Base-by-base conservation (phyloP, 2,797 vertebrate species). In the Danio tinwini region DNA sequence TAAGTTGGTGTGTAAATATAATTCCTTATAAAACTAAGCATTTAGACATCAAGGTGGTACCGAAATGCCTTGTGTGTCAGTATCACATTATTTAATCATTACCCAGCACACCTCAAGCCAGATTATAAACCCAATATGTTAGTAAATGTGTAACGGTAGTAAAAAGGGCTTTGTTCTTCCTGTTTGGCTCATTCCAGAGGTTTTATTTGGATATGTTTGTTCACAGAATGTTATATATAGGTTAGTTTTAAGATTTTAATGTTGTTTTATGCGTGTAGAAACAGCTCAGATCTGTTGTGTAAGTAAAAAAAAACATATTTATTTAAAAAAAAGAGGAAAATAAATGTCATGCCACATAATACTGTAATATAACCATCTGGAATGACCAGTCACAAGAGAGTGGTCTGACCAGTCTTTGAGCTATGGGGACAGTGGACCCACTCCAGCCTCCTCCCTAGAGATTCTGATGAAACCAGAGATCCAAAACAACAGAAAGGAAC, bases 401-500 rank as follows among this genome's bases (percentile, higher is more conserved):
- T 86, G 87, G 90, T 91, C 89, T 76, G 84, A 93, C 91, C 90
- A 89, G 93, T 92, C 88, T 56, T 84, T 85, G 81, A 84, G 87
- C 80, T 87, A 86, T 86, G 89, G 89, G 88, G 91, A 83, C 81
- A 72, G 81, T 85, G 82, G 84, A 84, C 85, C 83, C 83, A 80
- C 90, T 88, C 90, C 88, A 88, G 53, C 90, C 89, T 89, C 86
- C 88, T 90, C 92, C 90, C 89, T 83, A 82, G 89, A 90, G 93
- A 93, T 67, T 78, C 45, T 37, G 81, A 78, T 78, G 93, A 92
- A 94, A 95, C 84, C 74, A 85, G 92, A 94, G 91, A 91, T 88
- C 87, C 86, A 87, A 86, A 91, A 88, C 90, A 89, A 88, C 85
- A 93, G 91, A 95, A 94, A 92, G 92, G 89, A 89, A 86, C 90